Conservation (phyloP, 92 coral and sea anemone genomes). For the Heteractis magnifica region DNA sequence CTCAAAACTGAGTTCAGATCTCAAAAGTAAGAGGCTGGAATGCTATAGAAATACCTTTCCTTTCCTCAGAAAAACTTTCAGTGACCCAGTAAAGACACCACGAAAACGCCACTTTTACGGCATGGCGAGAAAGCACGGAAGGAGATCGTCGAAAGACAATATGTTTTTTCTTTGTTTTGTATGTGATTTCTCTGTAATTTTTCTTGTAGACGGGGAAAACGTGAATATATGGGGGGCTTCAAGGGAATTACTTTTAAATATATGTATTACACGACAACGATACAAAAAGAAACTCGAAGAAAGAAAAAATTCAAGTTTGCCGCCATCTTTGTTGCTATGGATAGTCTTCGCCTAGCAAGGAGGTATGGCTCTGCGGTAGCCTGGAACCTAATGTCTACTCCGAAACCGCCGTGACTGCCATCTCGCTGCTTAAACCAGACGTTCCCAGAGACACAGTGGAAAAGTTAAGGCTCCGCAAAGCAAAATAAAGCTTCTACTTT, state of each 20-base stretch:
- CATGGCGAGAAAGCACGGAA: neutral
- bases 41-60: too few species aligned
- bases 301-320: too few species aligned
- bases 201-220: neutral
- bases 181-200: neutral
- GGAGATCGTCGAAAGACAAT: neutral
- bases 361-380: conserved; percentile 15
- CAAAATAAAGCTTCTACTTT: too few species aligned
- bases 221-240: neutral
- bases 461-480: too few species aligned
- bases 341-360: too few species aligned
- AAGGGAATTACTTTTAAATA: neutral
- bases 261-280: neutral
- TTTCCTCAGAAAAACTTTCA: neutral
- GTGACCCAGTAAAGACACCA: neutral
- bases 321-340: too few species aligned
- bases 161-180: neutral
- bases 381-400: conserved; percentile 26
- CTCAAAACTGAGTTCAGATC: too few species aligned
- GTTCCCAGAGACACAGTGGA: too few species aligned
- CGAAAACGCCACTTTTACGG: neutral
- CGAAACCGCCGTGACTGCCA: conserved; percentile 27
- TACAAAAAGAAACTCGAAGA: neutral
- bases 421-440: too few species aligned
- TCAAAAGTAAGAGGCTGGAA: too few species aligned